Evolutionary conservation across 2,888 invertebrate genomes (phyloP), one percentile per base, ranked within the genome.

Genomic region (Acleris cristana): DNA sequence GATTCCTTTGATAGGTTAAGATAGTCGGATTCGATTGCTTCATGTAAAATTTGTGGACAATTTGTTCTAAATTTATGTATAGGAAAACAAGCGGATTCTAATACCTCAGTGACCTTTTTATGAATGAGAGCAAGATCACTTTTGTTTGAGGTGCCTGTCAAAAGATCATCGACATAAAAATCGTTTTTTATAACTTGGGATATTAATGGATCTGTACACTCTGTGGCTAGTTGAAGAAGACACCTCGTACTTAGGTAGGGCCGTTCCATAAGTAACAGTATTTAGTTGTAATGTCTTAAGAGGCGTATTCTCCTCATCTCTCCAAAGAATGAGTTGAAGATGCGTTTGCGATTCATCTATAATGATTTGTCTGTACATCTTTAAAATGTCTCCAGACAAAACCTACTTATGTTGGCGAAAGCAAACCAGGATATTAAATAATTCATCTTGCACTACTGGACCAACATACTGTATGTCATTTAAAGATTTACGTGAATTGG

Each of bases 161-260:
- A 26, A 3, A 58, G 26, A 16, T 59, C 59, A 18, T 59, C 59
- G 34, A 59, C 59, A n/a, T 59, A 59, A 30, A 59, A 59, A 14
- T 59, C 59, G 34, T 49, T 18, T 59, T 48, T 49, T 10, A 59
- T 59, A 2, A 59, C 34, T 14, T 59, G 5, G 10, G 48, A 49
- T 30, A 49, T 48, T 19, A 59, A n/a, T 18, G 59, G 23, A n/a
- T 59, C 59, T 2, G 48, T 4, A 34, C 59, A 59, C 18, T 59
- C 59, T 18, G 1, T 30, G 12, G 49, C 30, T 14, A 59, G 18
- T 30, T 59, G 59, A n/a, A 26, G 14, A 18, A 59, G 59, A 30
- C 59, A 59, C 8, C 59, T 49, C 0, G 59, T 59, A 30, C 30
- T 30, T 30, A 30, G 7, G 30, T 30, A n/a, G n/a, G 4, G n/a